phyloP scores from a whole-genome alignment of 2,888 invertebrate species.

The Aricia artaxerxes region DNA sequence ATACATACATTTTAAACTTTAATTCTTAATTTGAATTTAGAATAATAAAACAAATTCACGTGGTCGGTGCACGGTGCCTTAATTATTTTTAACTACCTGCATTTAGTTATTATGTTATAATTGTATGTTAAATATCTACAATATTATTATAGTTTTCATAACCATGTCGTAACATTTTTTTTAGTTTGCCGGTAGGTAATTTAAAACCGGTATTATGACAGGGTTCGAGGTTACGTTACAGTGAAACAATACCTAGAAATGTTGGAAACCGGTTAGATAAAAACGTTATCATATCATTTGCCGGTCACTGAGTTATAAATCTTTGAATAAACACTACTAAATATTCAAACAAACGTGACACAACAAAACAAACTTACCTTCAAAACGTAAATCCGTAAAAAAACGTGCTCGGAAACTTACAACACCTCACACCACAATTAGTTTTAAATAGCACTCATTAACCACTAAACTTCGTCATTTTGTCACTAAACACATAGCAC shows the following conservation, averaged over 20 bases:
- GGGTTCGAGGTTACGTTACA: not conserved
- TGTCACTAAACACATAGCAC: slow-evolving; percentile 53
- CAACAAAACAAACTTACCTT: slow-evolving; percentile 3
- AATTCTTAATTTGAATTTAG: not conserved
- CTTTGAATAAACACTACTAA: slow-evolving; percentile 44
- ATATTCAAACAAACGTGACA: slow-evolving; percentile 50
- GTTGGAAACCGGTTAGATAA: not conserved
- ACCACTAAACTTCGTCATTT: slow-evolving; percentile 59
- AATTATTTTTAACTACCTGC: not conserved
- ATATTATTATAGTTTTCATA: not conserved
- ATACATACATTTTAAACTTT: too few species aligned
- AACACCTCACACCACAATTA: slow-evolving; percentile 44
- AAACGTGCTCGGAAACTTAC: slow-evolving; percentile 41
- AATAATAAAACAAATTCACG: not conserved
- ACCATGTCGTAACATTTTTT: not conserved
- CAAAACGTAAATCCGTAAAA: slow-evolving; percentile 56
- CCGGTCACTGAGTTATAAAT: not conserved
- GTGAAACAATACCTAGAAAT: slow-evolving; percentile 13
- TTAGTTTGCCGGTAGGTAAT: not conserved
- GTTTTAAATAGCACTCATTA: slow-evolving; percentile 50
- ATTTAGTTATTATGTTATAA: not conserved
- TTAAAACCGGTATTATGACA: slow-evolving; percentile 11
- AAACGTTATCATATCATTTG: not conserved
- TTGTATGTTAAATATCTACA: not conserved
- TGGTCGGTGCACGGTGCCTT: not conserved